Percentiles rank a stretch among this genome's conserved stretches.
Evolutionary conservation across 2,888 invertebrate species (phyloP).

Genomic region (Ophonus ardosiacus): DNA sequence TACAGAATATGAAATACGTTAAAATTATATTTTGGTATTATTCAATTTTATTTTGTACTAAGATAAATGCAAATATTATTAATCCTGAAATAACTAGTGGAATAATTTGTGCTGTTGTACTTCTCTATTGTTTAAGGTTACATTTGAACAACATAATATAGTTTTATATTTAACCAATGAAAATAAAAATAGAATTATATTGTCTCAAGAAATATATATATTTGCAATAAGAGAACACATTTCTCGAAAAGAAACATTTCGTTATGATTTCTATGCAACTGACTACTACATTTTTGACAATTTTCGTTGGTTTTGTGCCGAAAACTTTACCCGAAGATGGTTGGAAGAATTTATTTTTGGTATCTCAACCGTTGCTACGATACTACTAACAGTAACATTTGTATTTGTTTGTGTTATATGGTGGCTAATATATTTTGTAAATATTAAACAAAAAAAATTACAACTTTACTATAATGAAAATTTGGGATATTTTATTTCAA

Average conservation of each 20-base stretch:
- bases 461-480: neutral
- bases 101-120: too few species aligned
- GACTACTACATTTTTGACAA: constrained; percentile 19
- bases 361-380: constrained; percentile 4
- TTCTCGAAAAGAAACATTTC: constrained; percentile 18
- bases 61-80: too few species aligned
- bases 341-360: constrained; percentile 39
- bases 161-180: too few species aligned
- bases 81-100: too few species aligned
- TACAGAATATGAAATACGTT: too few species aligned
- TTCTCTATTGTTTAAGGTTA: too few species aligned
- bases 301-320: constrained; percentile 27
- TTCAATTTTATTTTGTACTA: too few species aligned
- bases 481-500: constrained; percentile 41
- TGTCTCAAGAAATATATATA: too few species aligned
- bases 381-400: neutral
- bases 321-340: neutral
- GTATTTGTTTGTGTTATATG: constrained; percentile 1
- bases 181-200: too few species aligned
- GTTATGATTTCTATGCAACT: constrained; percentile 36
- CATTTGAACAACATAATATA: too few species aligned
- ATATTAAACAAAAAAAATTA: neutral
- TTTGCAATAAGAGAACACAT: constrained; percentile 35
- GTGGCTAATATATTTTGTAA: neutral
- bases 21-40: too few species aligned